Evolutionary conservation across 2,113 vertebrate genomes (phyloP), one percentile per base, ranked within the genome.

Genomic region (Prinia subflava): DNA sequence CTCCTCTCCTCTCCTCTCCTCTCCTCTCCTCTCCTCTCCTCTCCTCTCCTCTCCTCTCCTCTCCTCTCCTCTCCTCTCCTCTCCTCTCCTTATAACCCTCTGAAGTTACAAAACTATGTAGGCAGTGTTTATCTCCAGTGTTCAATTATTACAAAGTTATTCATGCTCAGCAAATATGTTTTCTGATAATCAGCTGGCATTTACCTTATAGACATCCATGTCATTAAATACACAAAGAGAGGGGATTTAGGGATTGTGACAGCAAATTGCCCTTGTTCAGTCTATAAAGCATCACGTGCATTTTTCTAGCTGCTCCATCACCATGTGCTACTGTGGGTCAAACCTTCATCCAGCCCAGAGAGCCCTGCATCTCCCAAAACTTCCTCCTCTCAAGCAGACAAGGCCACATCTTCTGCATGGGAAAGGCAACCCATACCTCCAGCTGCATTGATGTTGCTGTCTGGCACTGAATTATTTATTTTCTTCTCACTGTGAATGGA

Each of bases 111-210:
- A 83, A 83, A 71, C 44, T 52, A 67, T 35, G 23, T 24, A 87
- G 79, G 33, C 78, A 76, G 39, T 94, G 88, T 91, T 96, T 94
- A 91, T 88, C 87, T 82, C 79, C 60, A 49, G 41, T 83, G 62
- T 85, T 94, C 75, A 41, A 90, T 92, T 92, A 96, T 94, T 92
- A 89, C 70, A 64, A 91, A 94, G 70, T 94, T 92, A 46, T 87
- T 87, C 89, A 28, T 76, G 56, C 68, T 94, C 78, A 55, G 93
- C 62, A 96, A 96, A 95, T 91, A 93, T 25, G 64, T 96, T 97
- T 96, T 92, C 92, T 94, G 82, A 94, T 97, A 97, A 97, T 97
- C 96, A 97, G 94, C 57, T 97, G 93, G 89, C 90, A 95, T 97
- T 97, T 97, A 83, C 93, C 96, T 96, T 94, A 86, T 76, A 95